These are phyloP conservation scores for Pimephales promelas DNA, from an alignment of 2,113 vertebrate genomes.

Conservation along the genomic window DNA sequence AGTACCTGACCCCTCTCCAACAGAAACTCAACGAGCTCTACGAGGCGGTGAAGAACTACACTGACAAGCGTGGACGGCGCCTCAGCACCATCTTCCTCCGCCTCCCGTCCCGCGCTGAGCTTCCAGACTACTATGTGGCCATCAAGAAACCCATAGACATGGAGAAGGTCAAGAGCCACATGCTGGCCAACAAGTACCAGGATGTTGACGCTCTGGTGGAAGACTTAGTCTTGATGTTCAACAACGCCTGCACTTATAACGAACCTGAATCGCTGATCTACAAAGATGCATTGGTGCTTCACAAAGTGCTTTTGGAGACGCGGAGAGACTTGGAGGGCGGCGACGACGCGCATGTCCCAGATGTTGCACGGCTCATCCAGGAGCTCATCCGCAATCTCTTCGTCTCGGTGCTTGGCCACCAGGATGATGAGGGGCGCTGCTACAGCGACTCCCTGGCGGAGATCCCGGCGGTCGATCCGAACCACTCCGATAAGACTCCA, in stretches of 20 bases:
- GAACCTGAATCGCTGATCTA: conserved; percentile 98
- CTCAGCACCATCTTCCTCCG: conserved; percentile 97
- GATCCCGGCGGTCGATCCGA: conserved; percentile 88
- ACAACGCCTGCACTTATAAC: conserved; percentile 98
- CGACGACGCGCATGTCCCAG: conserved; percentile 92
- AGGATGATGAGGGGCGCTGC: conserved; percentile 98
- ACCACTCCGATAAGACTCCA: conserved; percentile 82
- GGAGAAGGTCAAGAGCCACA: conserved; percentile 97
- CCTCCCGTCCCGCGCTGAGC: conserved; percentile 93
- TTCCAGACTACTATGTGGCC: conserved; percentile 97
- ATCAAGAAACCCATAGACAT: conserved; percentile 98
- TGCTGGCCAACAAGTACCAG: conserved; percentile 98
- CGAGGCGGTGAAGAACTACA: conserved; percentile 96
- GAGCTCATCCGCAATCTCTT: conserved; percentile 98
- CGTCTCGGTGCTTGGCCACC: conserved; percentile 95
- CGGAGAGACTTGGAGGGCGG: conserved; percentile 92
- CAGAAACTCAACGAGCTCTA: conserved; percentile 97
- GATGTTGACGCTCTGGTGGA: conserved; percentile 97
- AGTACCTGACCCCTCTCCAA: conserved; percentile 96
- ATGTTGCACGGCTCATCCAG: conserved; percentile 93
- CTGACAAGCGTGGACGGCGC: conserved; percentile 94
- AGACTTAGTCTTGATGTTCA: conserved; percentile 99
- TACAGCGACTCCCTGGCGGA: conserved; percentile 98
- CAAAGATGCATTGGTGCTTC: conserved; percentile 93
- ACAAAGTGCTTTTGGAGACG: conserved; percentile 92